Conservation (phyloP, 2,113 vertebrate species). For the Cynopterus brachyotis region DNA sequence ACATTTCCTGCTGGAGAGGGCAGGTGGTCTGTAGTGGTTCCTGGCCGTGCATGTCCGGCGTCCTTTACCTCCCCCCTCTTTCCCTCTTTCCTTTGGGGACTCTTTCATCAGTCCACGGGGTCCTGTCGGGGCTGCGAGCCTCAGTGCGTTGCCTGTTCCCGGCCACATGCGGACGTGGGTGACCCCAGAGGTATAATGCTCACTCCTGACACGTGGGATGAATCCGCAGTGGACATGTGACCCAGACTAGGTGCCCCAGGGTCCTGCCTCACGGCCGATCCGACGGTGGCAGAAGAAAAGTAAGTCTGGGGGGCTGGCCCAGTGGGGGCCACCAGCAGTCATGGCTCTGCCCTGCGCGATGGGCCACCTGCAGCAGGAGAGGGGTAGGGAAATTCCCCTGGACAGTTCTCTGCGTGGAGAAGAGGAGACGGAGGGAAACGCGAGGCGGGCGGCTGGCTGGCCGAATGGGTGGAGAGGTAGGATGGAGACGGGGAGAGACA, state of each 20-base stretch:
- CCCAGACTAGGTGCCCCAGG: background rate
- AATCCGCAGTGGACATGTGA: fast-evolving
- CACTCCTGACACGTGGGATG: fast-evolving
- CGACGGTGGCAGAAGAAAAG: background rate
- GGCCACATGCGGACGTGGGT: background rate
- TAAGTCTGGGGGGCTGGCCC: background rate
- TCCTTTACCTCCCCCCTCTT: background rate
- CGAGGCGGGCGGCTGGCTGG: background rate
- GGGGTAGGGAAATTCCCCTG: background rate
- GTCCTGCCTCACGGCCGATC: background rate
- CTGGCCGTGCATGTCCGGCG: background rate
- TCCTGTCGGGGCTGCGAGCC: fast-evolving
- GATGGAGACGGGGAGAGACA: background rate
- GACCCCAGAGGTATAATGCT: fast-evolving
- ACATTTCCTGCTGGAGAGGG: background rate
- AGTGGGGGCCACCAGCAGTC: background rate
- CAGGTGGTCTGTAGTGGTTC: too few species aligned
- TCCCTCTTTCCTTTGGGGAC: background rate
- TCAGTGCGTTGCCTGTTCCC: background rate
- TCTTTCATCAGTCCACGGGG: background rate
- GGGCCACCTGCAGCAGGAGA: background rate
- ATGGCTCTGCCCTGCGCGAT: fast-evolving
- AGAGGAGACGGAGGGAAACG: background rate
- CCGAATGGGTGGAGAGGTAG: fast-evolving
- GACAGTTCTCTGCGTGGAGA: background rate